Base-by-base conservation (phyloP, 1,140 invertebrate genomes). In the Pseudomyrmex flavicornis region DNA sequence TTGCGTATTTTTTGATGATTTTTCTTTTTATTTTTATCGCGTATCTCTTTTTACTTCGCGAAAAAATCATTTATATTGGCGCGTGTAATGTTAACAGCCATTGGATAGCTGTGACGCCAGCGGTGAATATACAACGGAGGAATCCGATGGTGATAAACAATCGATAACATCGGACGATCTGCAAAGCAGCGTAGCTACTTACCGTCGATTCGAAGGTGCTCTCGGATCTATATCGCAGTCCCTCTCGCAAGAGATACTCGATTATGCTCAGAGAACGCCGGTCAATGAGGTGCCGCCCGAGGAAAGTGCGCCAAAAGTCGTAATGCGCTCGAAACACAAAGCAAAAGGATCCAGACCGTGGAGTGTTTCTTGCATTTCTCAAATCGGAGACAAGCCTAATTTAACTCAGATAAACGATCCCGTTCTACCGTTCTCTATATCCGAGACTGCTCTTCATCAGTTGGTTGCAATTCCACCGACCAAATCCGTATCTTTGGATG, bases 401-500 rank as follows among this genome's bases (percentile, higher is more conserved):
- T 73, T 91, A 26, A 88, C 90, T 83, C 90, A 91, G 44, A 91
- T 89, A 12, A 86, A 92, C 83, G 89, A 95, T 87, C 44, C 93
- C 13, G 91, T 95, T 87, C 94, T 96, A 74, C 94, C 96, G 88
- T 94, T 96, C 86, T 98, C 97, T 0, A 98, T 97, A 88, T 98
- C 97, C 0, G 98, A 98, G 94, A 98, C 97, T 0, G 97, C 97
- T 13, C 93, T 98, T 13, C 96, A 98, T 92, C 96, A 97, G 17
- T 94, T 98, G 12, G 90, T 95, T 44, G 75, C 92, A 35, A 93
- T 93, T 2, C 93, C 94, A 13, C 85, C 95, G 46, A 88, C 90
- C 54, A 88, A 94, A 92, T 89, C 93, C 83, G 84, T 86, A 22
- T 94, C 93, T 12, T 88, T 94, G n/a, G 93, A 93, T 79, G 90